phyloP scores from a whole-genome alignment of 2,888 invertebrate genomes.

The Salticus scenicus region DNA sequence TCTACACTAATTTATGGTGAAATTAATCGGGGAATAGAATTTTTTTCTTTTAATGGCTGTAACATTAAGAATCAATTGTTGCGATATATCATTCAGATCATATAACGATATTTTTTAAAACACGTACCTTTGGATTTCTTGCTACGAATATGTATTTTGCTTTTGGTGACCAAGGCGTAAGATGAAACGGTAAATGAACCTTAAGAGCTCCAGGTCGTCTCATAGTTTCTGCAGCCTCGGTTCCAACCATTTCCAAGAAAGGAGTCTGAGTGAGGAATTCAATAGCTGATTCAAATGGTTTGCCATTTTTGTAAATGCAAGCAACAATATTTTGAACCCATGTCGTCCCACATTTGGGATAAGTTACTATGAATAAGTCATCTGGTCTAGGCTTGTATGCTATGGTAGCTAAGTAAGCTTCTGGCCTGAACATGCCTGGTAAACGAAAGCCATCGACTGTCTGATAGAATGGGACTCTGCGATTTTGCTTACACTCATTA shows the following conservation, averaged over 20 bases:
- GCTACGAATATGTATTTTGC: constrained; percentile 60
- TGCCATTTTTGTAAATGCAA: constrained; percentile 40
- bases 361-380: constrained; percentile 61
- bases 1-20: too few species aligned
- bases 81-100: too few species aligned
- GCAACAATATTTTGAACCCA: constrained; percentile 66
- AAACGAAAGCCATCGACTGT: constrained; percentile 47
- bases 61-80: too few species aligned
- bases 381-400: constrained; percentile 61
- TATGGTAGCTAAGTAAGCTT: constrained; percentile 29
- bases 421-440: constrained; percentile 34
- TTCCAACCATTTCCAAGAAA: constrained; percentile 52
- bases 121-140: constrained; percentile 72
- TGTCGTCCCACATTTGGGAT: constrained; percentile 68
- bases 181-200: constrained; percentile 40
- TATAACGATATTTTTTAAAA: too few species aligned
- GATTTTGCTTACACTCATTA: neutral
- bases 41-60: too few species aligned
- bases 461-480: constrained; percentile 33
- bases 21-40: too few species aligned
- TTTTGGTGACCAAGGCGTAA: constrained; percentile 32
- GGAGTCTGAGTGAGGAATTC: constrained; percentile 53
- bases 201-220: constrained; percentile 71
- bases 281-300: constrained; percentile 23
- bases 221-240: constrained; percentile 29